Evolutionary conservation across 2,888 invertebrate genomes (phyloP), one percentile per base, ranked within the genome.

Genomic region (Octonoba sinensis): DNA sequence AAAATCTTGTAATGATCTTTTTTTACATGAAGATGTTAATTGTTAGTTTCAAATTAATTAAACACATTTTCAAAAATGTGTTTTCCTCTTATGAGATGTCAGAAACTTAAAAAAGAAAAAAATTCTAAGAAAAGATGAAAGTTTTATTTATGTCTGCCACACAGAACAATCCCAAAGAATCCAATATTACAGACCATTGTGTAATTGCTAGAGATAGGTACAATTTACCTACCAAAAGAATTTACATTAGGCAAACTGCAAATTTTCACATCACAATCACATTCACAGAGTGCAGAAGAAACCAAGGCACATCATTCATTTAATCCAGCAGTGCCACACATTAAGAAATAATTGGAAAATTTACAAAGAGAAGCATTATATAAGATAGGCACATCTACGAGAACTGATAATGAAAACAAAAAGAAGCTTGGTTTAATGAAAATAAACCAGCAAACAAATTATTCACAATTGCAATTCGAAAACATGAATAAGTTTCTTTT

Each of bases 131-230:
- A 36, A 36, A 36, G 36, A 36, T 36, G 16, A 6, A 54, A 51
- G 18, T 72, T 72, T 72, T 47, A 47, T 72, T 72, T 44, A 71
- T 57, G 22, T 44, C 60, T 51, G 27, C 15, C 62, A 54, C 54
- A 62, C 36, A 71, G 60, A 49, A 71, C 71, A 71, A 71, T 71
- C 71, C 65, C 47, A 49, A 24, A 49, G 44, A 12, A 46, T 54
- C 20, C 54, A 54, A 16, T 46, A 65, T 22, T 20, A 49, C 65
- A 54, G 51, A 51, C 62, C 72, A 72, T n/a, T 8, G 54, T 72
- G 51, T 54, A 72, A 72, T 36, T 24, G 18, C 72, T 64, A 54
- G 15, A 64, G 36, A 64, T 49, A 27, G 64, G 49, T 36, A 72
- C 1, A 54, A 12, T 15, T 51, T 18, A n/a, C 59, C 36, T 60